Conservation (phyloP, 2,888 invertebrate species). For the Gymnocheta viridis region DNA sequence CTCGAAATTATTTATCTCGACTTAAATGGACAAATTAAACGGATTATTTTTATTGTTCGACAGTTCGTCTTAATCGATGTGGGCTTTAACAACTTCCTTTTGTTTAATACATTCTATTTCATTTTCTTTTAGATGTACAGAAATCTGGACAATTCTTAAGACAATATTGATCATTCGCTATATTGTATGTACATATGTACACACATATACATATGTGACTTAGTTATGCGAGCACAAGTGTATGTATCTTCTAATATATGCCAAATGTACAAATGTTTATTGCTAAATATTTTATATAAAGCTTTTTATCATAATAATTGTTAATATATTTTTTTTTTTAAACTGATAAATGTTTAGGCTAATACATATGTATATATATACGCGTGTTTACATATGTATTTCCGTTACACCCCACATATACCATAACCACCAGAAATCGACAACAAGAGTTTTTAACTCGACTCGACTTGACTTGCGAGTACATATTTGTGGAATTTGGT, state of each 20-base stretch:
- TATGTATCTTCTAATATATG: slow-evolving; percentile 32
- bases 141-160: background rate
- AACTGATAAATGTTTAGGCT: slow-evolving; percentile 14
- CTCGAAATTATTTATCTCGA: background rate
- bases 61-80: background rate
- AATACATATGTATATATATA: slow-evolving; percentile 7
- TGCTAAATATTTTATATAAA: slow-evolving; percentile 1
- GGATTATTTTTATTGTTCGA: background rate
- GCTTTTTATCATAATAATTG: slow-evolving; percentile 18
- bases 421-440: background rate
- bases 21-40: background rate
- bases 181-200: too few species aligned
- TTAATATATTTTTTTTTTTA: background rate
- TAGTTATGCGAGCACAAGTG: slow-evolving; percentile 50
- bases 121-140: slow-evolving; percentile 25
- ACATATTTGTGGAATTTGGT: background rate
- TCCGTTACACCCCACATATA: background rate
- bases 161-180: background rate
- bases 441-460: background rate
- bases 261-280: background rate
- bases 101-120: background rate
- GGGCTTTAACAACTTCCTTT: background rate
- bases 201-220: background rate
- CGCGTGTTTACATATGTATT: too few species aligned
- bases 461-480: background rate